Conservation (phyloP, 2,797 vertebrate genomes). For the Streptopelia turtur region DNA sequence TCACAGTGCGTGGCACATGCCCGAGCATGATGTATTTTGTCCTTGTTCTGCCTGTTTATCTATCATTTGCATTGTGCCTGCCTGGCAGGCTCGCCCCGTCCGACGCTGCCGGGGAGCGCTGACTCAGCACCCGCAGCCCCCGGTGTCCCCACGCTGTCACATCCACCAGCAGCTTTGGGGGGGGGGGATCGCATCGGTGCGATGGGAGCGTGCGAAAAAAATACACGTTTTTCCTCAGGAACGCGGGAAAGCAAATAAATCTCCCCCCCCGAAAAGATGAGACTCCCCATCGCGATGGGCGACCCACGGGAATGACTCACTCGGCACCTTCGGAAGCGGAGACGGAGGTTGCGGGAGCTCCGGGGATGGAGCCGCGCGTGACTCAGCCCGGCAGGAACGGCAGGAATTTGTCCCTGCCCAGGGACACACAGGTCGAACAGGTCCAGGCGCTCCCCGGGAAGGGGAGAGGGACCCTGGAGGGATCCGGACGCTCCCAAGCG, state of each 20-base stretch:
- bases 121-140: not conserved
- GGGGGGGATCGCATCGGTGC: not conserved
- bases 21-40: not conserved
- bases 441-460: slow-evolving; percentile 12
- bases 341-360: not conserved
- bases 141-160: not conserved
- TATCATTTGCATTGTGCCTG: not conserved
- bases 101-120: not conserved
- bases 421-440: slow-evolving; percentile 24
- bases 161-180: not conserved
- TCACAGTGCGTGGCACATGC: not conserved
- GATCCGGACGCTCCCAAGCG: not conserved
- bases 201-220: not conserved
- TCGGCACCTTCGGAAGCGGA: not conserved
- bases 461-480: not conserved
- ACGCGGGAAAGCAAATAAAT: not conserved
- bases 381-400: slow-evolving; percentile 24
- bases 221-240: not conserved
- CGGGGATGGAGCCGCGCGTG: not conserved
- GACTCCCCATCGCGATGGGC: not conserved
- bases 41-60: slow-evolving; percentile 8
- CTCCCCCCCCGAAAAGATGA: not conserved
- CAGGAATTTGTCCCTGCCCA: slow-evolving; percentile 31
- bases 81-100: not conserved
- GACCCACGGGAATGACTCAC: not conserved